Evolutionary conservation across 2,888 invertebrate species (phyloP), one percentile per base, ranked within the genome.

Genomic region (Diarsia mendica): DNA sequence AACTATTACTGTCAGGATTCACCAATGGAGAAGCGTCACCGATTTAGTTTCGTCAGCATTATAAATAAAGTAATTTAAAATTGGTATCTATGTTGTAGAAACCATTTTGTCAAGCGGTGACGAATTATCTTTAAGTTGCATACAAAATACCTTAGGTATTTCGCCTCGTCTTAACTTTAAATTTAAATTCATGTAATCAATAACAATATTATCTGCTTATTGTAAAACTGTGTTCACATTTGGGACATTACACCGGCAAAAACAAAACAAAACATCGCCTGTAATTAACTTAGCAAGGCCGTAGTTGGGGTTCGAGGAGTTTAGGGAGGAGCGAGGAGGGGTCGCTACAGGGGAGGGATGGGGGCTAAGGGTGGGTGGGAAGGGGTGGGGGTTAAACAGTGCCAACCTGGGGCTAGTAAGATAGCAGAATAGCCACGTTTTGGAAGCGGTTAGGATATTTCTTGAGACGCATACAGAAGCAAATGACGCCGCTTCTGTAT

Each of bases 71-170:
- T 28, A n/a, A 39, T n/a, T 23, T 74, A 13, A 8, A 23, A 11
- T 15, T 13, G 1, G 23, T 58, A 58, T 28, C 28, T 13, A 18
- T 28, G 0, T 53, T 33, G 8, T 11, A 3, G 6, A 39, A 55
- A 48, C 13, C 11, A n/a, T 74, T 28, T 75, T 9, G 39, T 58
- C 6, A 28, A 44, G n/a, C 15, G 58, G 65, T 75, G 75, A 64
- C 75, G n/a, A 58, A 44, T 49, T 65, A 18, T 49, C 5, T 51
- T 23, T 75, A 1, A 23, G 49, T 75, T 60, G 58, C 58, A 44
- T 44, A 23, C 10, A 13, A 49, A 58, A 60, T 65, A 58, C 65
- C 5, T 8, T 75, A 65, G 28, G 65, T 75, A 73, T 65, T 58
- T 53, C 20, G 73, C 75, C 74, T 65, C 44, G 33, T 44, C 49